Evolutionary conservation across 2,113 vertebrate genomes (phyloP), one percentile per base, ranked within the genome.

Genomic region (Ictidomys tridecemlineatus): DNA sequence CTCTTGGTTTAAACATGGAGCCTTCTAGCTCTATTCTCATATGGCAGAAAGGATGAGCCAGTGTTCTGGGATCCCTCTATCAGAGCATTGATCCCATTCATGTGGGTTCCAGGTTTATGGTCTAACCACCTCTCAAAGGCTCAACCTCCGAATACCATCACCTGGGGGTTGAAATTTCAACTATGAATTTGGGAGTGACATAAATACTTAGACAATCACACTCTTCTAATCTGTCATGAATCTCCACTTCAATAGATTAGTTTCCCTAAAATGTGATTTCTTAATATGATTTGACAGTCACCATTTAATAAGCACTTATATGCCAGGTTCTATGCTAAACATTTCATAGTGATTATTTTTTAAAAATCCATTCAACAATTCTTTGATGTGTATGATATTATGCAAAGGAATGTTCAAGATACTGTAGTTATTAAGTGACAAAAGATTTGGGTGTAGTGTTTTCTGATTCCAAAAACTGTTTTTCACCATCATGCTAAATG

Each of bases 311-410:
- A 94, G 17, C 13, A 65, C 6, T 45, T 45, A 56, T 56, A n/a
- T 61, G 18, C 8, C 58, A 85, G 32, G 20, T 76, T 85, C 51
- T 77, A 1, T 76, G 48, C 80, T 79, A 93, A 84, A 32, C 13
- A 58, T 87, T 90, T 65, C 78, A 93, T 72, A n/a, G 22, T 78
- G 30, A 37, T 58, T 93, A 24, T n/a, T 78, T 95, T 85, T 88
- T 20, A 85, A 91, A 93, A 95, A 72, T 84, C 17, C 3, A 37
- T 34, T 45, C 30, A 85, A 42, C 2, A 45, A 16, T 7, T 94
- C 28, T 77, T 77, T 91, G 72, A 91, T 10, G n/a, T 89, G 8
- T 56, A 17, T 89, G 53, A 39, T 83, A 67, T 85, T 77, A 42
- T 78, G 18, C 28, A 42, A 85, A 56, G 6, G 39, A 42, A 83